Evolutionary conservation across 1,140 invertebrate genomes (phyloP), one percentile per base, ranked within the genome.

Genomic region (Nephila pilipes): DNA sequence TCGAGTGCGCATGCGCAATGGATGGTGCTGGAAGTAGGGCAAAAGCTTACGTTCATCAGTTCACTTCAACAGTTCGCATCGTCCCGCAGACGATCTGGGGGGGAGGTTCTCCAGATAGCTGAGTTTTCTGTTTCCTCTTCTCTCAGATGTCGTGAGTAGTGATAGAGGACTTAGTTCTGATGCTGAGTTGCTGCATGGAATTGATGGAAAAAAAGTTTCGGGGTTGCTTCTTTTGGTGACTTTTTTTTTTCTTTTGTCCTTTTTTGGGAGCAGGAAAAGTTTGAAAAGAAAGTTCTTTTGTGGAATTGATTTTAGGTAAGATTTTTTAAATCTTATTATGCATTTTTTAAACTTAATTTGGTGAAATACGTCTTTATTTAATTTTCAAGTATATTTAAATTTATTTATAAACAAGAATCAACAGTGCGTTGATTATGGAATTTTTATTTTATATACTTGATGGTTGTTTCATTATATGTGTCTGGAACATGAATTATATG

Each of bases 21-120:
- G 36, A 36, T 46, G 85, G 29, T 87, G 85, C 85, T 87, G 85
- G 85, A 87, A 87, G 85, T 87, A 87, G 85, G 85, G 85, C 85
- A 87, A 87, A 60, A 87, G 85, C 85, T 87, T 38, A 58, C 85
- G 55, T 58, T 58, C 32, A 58, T 87, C 85, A 87, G 60, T 87
- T 87, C 85, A 87, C 85, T 87, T 65, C 60, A 63, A 87, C 85
- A 87, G 85, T 87, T 87, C 85, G 25, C 55, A 58, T 85, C 55
- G 83, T 87, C 85, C 85, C 58, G 57, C 85, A 87, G 85, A 58
- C 57, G 85, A 87, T 87, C 3, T 54, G 29, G 85, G 36, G 85
- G 36, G 57, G 65, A 75, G 29, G 65, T 75, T 32, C 65, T 75
- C 65, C 65, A 25, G 65, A 75, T 75, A 75, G 29, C 65, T 75